Base-by-base conservation (phyloP, 1,140 invertebrate genomes). In the Caenorhabditis inopinata region DNA sequence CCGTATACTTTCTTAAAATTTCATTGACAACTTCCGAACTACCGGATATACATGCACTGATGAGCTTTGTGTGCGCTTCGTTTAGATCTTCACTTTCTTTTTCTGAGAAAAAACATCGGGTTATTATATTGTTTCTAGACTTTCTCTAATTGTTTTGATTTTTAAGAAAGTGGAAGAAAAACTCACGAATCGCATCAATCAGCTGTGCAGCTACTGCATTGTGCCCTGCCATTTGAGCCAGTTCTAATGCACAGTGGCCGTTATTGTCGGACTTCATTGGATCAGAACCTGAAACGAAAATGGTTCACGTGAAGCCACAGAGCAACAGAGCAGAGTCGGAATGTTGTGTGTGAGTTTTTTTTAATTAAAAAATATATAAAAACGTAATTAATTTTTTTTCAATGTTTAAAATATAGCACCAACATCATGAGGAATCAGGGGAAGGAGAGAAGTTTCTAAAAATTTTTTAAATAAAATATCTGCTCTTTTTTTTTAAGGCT, bases 151-250 rank as follows among this genome's bases (percentile, higher is more conserved):
- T 76, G 6, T 46, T 32, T 32, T 29, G 16, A 21, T n/a, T 7
- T 42, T 83, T 27, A 5, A 45, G 48, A 32, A 18, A 53, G 75
- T 80, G 21, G 11, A 68, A 27, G 1, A 21, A 27, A 74, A 25
- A 73, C 90, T 90, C 89, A 92, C 94, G 93, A 83, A 91, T 92
- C 2, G 93, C 92, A 47, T 92, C 90, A 83, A 92, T 92, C 1
- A 96, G 90, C 51, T 93, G 88, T 38, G 91, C 88, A 38, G 92
- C 92, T 74, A 93, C 93, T 42, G 91, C 89, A 1, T 89, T 85
- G 86, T 95, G 93, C 11, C 92, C 91, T 38, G 91, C 91, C 84
- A 93, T 92, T 84, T 93, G 92, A 0, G 94, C 93, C 27, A 95
- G 93, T 80, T 91, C 91, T 1, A 90, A 21, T n/a, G 78, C 78